phyloP scores from a whole-genome alignment of 2,888 invertebrate genomes.

The Drosophila flavopinicola region DNA sequence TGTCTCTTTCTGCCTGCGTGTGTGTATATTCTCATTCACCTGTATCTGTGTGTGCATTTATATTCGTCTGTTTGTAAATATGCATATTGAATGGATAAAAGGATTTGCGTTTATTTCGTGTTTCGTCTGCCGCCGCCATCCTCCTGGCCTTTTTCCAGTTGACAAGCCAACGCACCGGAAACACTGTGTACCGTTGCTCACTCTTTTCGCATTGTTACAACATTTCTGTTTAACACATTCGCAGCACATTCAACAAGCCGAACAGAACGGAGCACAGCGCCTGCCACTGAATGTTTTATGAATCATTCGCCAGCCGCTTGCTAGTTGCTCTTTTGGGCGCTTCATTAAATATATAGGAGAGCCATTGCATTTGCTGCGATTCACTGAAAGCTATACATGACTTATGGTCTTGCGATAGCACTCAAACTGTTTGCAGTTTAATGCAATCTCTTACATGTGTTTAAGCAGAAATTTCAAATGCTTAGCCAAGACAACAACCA shows the following conservation, averaged over 20 bases:
- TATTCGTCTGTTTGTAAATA: slow-evolving; percentile 41
- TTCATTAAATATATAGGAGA: slow-evolving; percentile 19
- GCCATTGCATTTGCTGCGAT: slow-evolving; percentile 3
- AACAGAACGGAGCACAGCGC: slow-evolving; percentile 1
- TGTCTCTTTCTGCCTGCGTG: slow-evolving; percentile 2
- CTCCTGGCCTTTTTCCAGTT: slow-evolving; percentile 14
- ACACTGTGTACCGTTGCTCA: slow-evolving; percentile 38
- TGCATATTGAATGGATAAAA: slow-evolving; percentile 73
- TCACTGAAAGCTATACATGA: slow-evolving; percentile 1
- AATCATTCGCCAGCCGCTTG: slow-evolving; percentile 22
- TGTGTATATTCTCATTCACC: slow-evolving; percentile 43
- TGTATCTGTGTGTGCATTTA: slow-evolving; percentile 22
- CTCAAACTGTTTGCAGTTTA: not conserved
- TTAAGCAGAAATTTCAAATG: slow-evolving; percentile 10
- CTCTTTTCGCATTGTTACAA: slow-evolving; percentile 55
- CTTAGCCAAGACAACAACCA: slow-evolving; percentile 38
- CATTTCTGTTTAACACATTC: slow-evolving; percentile 35
- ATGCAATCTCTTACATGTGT: not conserved
- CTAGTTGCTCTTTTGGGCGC: slow-evolving; percentile 20
- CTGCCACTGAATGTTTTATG: slow-evolving; percentile 45
- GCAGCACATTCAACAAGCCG: slow-evolving; percentile 8
- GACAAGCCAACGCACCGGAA: slow-evolving; percentile 60
- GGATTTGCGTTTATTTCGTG: slow-evolving; percentile 67
- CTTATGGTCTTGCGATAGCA: not conserved
- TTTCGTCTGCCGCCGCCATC: slow-evolving; percentile 40